Conservation (phyloP, 2,113 vertebrate species). For the Isurus oxyrinchus region DNA sequence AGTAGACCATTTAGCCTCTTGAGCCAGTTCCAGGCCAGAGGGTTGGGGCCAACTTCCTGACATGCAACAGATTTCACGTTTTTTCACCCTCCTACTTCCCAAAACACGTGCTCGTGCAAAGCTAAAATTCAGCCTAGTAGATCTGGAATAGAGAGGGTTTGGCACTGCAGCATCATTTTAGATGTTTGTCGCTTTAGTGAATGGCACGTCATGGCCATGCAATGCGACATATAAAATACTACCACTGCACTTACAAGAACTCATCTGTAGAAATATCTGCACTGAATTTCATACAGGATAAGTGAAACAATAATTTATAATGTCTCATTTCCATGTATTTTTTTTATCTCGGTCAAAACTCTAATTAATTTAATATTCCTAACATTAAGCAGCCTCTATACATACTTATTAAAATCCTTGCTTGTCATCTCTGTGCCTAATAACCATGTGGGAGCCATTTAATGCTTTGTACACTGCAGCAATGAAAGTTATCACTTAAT, state of each 20-base stretch:
- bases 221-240: background rate
- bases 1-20: no score
- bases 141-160: background rate
- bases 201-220: background rate
- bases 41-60: background rate
- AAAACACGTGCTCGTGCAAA: background rate
- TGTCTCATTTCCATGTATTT: background rate
- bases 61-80: no score
- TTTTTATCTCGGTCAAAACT: background rate
- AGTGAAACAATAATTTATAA: background rate
- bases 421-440: constrained; percentile 4
- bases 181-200: background rate
- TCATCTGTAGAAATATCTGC: background rate
- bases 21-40: background rate
- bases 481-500: constrained; percentile 1
- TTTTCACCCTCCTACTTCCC: background rate
- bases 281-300: background rate
- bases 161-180: background rate
- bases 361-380: background rate
- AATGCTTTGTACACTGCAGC: background rate
- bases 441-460: constrained; percentile 3
- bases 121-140: background rate
- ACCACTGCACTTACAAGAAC: background rate
- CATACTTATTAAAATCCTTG: background rate
- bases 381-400: background rate